Evolutionary conservation across 1,140 invertebrate genomes (phyloP).

Genomic region (Drosophila orena): DNA sequence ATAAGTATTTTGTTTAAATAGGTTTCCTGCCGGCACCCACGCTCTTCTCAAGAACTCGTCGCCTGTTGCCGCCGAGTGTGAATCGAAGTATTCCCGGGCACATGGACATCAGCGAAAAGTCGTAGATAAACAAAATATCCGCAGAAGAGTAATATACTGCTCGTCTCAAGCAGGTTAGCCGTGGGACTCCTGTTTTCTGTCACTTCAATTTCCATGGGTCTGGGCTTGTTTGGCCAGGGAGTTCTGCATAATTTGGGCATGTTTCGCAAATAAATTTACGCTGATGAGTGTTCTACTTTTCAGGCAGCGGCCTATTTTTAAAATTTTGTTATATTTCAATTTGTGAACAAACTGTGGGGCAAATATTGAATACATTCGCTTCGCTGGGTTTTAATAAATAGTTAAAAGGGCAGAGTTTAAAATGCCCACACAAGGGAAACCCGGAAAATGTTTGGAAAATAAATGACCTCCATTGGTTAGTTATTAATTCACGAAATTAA

Average conservation of each 20-base stretch:
- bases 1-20: slow-evolving; percentile 82
- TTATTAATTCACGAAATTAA: neutral
- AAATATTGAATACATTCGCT: neutral
- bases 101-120: slow-evolving; percentile 63
- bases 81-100: slow-evolving; percentile 54
- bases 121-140: slow-evolving; percentile 78
- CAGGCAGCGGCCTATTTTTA: slow-evolving; percentile 9
- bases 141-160: slow-evolving; percentile 72
- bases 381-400: slow-evolving; percentile 21
- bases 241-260: slow-evolving; percentile 42
- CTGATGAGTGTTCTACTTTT: slow-evolving; percentile 8
- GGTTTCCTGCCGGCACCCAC: slow-evolving; percentile 53
- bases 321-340: slow-evolving; percentile 8
- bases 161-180: slow-evolving; percentile 43
- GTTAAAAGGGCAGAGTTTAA: neutral
- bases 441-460: too few relatives aligned
- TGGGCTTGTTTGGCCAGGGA: slow-evolving; percentile 22
- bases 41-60: slow-evolving; percentile 8
- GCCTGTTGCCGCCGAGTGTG: slow-evolving; percentile 30
- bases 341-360: neutral
- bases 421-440: neutral
- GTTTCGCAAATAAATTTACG: slow-evolving; percentile 30
- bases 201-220: neutral
- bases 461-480: too few relatives aligned
- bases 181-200: neutral